Base-by-base conservation (phyloP, 2,113 vertebrate species). In the Misgurnus mizolepis region DNA sequence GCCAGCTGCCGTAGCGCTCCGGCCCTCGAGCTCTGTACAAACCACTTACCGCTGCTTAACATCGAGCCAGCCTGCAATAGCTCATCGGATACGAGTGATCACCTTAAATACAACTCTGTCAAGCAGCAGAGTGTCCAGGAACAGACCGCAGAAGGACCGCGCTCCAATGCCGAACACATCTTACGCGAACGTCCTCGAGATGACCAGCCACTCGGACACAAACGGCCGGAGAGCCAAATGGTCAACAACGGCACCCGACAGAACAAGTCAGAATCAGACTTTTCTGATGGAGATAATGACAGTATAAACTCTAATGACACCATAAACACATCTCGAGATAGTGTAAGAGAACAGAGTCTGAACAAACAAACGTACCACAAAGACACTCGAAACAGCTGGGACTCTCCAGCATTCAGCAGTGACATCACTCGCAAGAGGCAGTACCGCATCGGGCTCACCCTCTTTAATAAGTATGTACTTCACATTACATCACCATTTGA, bases 291-390 rank as follows among this genome's bases (percentile, higher is more conserved):
- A 3, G 98, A 99, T 89, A 99, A 99, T 0, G 98, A 99, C 93
- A 99, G 98, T 87, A 92, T 98, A 80, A 99, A 99, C 89, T 99
- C 98, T 12, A 99, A 98, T 0, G 97, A 99, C 82, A 99, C 97
- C 27, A 96, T 98, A 89, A 98, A 99, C 88, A 99, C 98, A 90
- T 97, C 96, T 0, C 97, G 96, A 3, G 98, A 97, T 92, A 98
- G 97, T 89, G 90, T 97, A 43, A 92, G 97, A 67, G 98, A 99
- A 87, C 97, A 98, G 92, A 95, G 94, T 0, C 92, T 99, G 80
- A 98, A 95, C 93, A 97, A 98, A 86, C 98, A 98, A 91, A 98
- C 96, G 0, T 99, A 99, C 89, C 98, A 99, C 92, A 99, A 99
- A 85, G 98, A 99, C 91, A 95, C 98, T 3, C 96, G 97, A 0